Evolutionary conservation across 2,888 invertebrate genomes (phyloP).

Genomic region (Ormyrus rosae): DNA sequence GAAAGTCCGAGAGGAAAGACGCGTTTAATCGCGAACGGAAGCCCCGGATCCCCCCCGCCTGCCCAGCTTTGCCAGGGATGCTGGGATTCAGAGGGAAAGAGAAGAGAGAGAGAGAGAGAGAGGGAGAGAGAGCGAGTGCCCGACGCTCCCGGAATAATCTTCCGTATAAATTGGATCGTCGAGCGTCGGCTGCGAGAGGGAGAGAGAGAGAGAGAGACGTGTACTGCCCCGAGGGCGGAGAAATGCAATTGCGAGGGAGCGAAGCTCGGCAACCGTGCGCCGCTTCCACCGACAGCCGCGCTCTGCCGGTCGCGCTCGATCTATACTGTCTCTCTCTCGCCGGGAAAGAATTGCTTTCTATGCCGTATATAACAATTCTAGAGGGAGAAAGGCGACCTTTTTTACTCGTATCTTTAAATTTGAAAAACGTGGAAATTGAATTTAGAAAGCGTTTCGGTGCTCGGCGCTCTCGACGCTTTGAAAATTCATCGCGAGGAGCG

Average conservation of each 20-base stretch:
- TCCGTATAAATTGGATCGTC: conserved; percentile 74
- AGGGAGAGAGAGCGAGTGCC: conserved; percentile 30
- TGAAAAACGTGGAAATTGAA: conserved; percentile 48
- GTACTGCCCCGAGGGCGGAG: conserved; percentile 41
- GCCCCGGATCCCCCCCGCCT: background rate
- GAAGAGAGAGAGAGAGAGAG: conserved; percentile 8
- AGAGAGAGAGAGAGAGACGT: conserved; percentile 53
- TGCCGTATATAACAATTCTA: conserved; percentile 49
- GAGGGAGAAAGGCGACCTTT: conserved; percentile 17
- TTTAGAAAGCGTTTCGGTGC: conserved; percentile 6
- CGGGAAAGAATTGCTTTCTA: conserved; percentile 45
- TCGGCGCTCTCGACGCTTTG: background rate
- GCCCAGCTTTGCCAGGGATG: conserved; percentile 29
- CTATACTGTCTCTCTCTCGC: conserved; percentile 1
- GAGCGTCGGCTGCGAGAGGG: conserved; percentile 58
- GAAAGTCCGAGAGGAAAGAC: conserved; percentile 31
- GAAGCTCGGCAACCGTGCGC: conserved; percentile 18
- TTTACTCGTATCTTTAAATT: conserved; percentile 36
- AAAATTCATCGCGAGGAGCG: conserved; percentile 5
- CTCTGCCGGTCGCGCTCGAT: conserved; percentile 4
- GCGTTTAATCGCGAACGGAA: conserved; percentile 5
- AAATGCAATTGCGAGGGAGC: conserved; percentile 52
- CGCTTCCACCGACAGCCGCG: background rate
- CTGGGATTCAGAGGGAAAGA: background rate
- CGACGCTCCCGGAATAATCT: conserved; percentile 69